These are phyloP conservation scores for Staurois parvus DNA, from an alignment of 2,797 vertebrate species.

Conservation along the genomic window DNA sequence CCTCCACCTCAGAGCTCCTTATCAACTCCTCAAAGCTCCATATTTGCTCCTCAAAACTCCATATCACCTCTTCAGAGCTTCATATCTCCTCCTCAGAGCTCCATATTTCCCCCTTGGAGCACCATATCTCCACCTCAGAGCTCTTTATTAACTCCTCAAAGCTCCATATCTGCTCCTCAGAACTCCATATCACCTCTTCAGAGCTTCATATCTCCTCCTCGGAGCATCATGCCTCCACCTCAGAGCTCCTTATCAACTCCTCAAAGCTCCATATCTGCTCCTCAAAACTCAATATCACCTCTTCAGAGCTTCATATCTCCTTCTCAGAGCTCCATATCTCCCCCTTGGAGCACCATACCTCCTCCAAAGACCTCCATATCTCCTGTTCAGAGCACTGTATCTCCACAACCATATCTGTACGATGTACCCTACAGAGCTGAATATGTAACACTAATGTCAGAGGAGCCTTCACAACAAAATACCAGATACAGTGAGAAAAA, in stretches of 20 bases:
- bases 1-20: background rate
- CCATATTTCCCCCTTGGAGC: too few relatives aligned
- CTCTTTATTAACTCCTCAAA: too few relatives aligned
- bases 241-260: too few relatives aligned
- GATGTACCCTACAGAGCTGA: constrained; percentile 5
- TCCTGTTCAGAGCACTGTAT: background rate
- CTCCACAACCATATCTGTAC: background rate
- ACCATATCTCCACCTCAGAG: background rate
- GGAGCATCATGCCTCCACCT: too few relatives aligned
- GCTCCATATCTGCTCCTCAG: too few relatives aligned
- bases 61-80: background rate
- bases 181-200: background rate
- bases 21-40: background rate
- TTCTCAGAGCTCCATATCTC: too few relatives aligned
- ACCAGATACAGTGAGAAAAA: background rate
- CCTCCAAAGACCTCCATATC: too few relatives aligned
- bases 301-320: too few relatives aligned
- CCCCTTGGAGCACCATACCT: too few relatives aligned
- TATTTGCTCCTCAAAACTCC: background rate
- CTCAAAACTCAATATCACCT: too few relatives aligned
- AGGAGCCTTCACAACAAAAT: constrained; percentile 59
- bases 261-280: too few relatives aligned
- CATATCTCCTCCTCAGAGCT: background rate
- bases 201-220: background rate
- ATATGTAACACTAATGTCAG: constrained; percentile 60